Percentiles rank a stretch among this genome's conserved stretches.
phyloP scores from a whole-genome alignment of 2,113 vertebrate genomes.

The Microtus pennsylvanicus region DNA sequence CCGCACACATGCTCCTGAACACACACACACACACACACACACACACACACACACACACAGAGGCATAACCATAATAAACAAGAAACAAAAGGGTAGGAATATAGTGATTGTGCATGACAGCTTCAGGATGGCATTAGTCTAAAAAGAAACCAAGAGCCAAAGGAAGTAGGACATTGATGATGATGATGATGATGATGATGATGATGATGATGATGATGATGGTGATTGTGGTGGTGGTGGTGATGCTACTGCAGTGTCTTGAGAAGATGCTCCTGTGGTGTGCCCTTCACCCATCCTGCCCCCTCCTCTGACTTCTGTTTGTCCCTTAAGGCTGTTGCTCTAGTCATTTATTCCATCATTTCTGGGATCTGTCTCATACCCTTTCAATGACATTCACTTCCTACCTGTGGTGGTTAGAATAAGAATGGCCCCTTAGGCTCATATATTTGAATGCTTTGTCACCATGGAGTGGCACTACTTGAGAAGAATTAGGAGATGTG shows the following conservation, averaged over 20 bases:
- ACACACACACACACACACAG: background rate
- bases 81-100: background rate
- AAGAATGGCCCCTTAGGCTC: background rate
- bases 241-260: background rate
- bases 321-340: background rate
- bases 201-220: too few species aligned
- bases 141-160: too few species aligned
- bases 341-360: too few species aligned
- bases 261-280: background rate
- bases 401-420: background rate
- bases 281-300: background rate
- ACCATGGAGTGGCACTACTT: background rate
- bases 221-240: too few species aligned
- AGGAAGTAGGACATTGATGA: background rate
- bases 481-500: background rate
- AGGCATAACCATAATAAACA: background rate
- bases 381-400: background rate
- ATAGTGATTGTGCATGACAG: background rate
- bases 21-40: background rate
- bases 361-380: background rate
- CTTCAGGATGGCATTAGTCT: too few species aligned
- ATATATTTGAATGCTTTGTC: background rate
- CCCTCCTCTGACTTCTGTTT: background rate
- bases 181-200: too few species aligned
- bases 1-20: background rate